Evolutionary conservation across 2,113 vertebrate genomes (phyloP), one percentile per base, ranked within the genome.

Genomic region (Axis porcinus): DNA sequence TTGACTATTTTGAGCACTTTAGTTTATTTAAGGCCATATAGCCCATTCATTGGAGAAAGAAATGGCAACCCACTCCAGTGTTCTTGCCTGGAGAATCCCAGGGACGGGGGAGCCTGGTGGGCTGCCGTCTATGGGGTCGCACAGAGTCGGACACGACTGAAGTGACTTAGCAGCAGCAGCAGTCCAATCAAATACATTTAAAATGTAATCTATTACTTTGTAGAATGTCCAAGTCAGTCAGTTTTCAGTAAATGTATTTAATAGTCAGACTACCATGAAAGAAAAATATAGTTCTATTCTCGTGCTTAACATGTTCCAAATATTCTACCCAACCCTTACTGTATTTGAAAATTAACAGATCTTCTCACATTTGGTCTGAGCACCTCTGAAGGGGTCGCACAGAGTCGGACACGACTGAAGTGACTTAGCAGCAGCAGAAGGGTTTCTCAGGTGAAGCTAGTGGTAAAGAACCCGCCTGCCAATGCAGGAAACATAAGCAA

Each of bases 181-280:
- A 52, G 16, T 79, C 11, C 28, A 54, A 95, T 76, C 30, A 40
- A 36, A 1, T 94, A 12, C 33, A 45, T 33, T 91, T 85, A 57
- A 92, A 90, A 85, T 60, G 43, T 1, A 74, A 93, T 47, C 0
- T 43, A 50, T 52, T 95, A 28, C 5, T 86, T 90, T 92, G 8
- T 33, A 55, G 17, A 91, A 86, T 87, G 64, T 7, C 43, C 74
- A 89, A 82, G 64, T 4, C 82, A 60, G 36, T 45, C 8, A 28
- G 4, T 92, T 89, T 97, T 91, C 23, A 86, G 10, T 47, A 92
- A 93, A 12, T 33, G 11, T 78, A 60, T 54, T 93, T 91, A 30
- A 1, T 92, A 50, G 55, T 84, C 62, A 86, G 79, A 40, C 7
- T 50, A 89, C 86, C 7, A 7, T 45, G 30, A 89, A 86, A 6